Evolutionary conservation across 2,113 vertebrate species (phyloP).

Genomic region (Eulemur rufifrons): DNA sequence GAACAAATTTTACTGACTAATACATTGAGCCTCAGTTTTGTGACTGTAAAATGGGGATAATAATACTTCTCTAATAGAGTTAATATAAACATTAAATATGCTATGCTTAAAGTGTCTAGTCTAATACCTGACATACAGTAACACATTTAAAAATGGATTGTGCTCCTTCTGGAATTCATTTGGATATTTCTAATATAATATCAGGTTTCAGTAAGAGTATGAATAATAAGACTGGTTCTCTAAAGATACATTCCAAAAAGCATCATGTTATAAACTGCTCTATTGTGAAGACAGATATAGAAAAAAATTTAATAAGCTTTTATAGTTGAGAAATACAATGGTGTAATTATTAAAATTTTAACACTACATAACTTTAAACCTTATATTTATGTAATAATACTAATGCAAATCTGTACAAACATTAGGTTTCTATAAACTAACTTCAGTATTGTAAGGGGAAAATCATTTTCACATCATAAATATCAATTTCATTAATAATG

Average conservation of each 20-base stretch:
- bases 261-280: neutral
- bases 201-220: neutral
- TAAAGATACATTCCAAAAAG: neutral
- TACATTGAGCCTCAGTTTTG: neutral
- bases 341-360: neutral
- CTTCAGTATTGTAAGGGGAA: neutral
- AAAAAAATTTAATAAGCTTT: neutral
- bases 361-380: neutral
- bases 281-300: neutral
- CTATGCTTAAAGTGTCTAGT: neutral
- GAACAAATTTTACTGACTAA: neutral
- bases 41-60: neutral
- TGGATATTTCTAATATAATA: neutral
- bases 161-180: neutral
- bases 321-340: neutral
- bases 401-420: neutral
- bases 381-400: neutral
- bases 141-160: neutral
- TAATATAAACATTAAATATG: neutral
- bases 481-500: neutral
- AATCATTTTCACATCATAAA: neutral
- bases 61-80: neutral
- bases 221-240: neutral
- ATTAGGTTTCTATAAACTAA: neutral
- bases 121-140: neutral